These are phyloP conservation scores for Oryctes rhinoceros DNA, from an alignment of 1,140 invertebrate species.

Conservation along the genomic window DNA sequence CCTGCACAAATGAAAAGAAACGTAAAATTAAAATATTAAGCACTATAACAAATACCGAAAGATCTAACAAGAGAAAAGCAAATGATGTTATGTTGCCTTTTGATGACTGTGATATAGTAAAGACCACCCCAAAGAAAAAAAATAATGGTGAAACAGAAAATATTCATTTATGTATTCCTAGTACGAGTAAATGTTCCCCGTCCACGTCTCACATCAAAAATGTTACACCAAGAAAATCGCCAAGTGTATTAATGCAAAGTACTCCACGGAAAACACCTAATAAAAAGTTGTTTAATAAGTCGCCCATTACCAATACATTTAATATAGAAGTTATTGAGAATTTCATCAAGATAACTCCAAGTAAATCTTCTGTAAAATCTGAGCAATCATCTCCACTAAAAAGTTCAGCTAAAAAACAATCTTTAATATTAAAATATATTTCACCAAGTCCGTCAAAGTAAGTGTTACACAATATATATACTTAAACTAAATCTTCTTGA, in stretches of 20 bases:
- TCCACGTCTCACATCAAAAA: background rate
- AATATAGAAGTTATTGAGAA: slow-evolving; percentile 56
- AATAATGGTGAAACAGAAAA: slow-evolving; percentile 18
- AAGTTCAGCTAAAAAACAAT: slow-evolving; percentile 45
- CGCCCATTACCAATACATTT: slow-evolving; percentile 53
- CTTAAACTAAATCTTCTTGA: too few relatives aligned
- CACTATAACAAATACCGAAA: background rate
- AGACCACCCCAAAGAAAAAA: background rate
- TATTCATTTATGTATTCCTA: background rate
- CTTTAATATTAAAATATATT: slow-evolving; percentile 46
- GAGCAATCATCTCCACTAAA: slow-evolving; percentile 16
- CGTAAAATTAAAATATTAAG: background rate
- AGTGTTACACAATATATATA: background rate
- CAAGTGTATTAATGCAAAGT: background rate
- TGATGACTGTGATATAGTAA: background rate
- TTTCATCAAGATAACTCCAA: slow-evolving; percentile 57
- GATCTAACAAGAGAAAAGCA: background rate
- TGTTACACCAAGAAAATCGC: background rate
- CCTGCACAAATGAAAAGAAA: background rate
- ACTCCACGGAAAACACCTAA: slow-evolving; percentile 34
- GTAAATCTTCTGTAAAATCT: slow-evolving; percentile 49
- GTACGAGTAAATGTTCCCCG: background rate
- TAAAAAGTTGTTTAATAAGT: slow-evolving; percentile 53
- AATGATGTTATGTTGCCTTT: background rate
- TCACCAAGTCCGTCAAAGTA: slow-evolving; percentile 48